A percentile compares a stretch with the other conserved stretches of the same genome.
Conservation (phyloP, 2,888 invertebrate genomes). For the Drosophila picticornis region DNA sequence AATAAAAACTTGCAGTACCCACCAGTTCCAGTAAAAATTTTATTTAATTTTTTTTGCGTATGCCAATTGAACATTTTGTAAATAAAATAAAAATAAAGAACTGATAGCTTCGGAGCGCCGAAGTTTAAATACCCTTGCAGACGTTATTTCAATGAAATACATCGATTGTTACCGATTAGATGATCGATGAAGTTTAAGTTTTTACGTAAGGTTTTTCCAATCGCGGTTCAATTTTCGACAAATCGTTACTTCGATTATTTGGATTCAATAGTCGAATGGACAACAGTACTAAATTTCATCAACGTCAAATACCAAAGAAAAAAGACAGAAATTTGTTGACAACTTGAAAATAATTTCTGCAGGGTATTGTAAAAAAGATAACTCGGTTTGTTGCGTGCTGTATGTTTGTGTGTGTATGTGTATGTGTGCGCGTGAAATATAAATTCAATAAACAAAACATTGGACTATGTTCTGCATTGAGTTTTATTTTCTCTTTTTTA, state of each 20-base stretch:
- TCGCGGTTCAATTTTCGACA: not conserved
- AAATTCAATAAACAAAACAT: slow-evolving; percentile 53
- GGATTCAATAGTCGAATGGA: not conserved
- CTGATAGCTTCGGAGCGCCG: slow-evolving; percentile 29
- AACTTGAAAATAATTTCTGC: slow-evolving; percentile 23
- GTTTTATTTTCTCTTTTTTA: slow-evolving; percentile 40
- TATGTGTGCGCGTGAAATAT: slow-evolving; percentile 30
- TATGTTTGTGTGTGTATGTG: not conserved
- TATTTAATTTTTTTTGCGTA: slow-evolving; percentile 3
- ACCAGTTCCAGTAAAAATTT: slow-evolving; percentile 47
- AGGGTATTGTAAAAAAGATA: slow-evolving; percentile 22
- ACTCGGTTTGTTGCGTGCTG: slow-evolving; percentile 27
- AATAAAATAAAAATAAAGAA: slow-evolving; percentile 19
- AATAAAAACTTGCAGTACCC: slow-evolving; percentile 66
- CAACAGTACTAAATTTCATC: slow-evolving; percentile 2
- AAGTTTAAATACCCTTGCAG: slow-evolving; percentile 42
- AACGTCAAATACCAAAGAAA: not conserved
- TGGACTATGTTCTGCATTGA: slow-evolving; percentile 40
- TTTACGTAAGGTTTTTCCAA: not conserved
- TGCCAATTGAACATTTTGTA: slow-evolving; percentile 21
- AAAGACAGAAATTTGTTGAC: not conserved
- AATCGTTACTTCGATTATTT: not conserved
- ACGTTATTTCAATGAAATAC: not conserved
- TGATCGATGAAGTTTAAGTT: not conserved
- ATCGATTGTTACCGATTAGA: not conserved